phyloP scores from a whole-genome alignment of 2,113 vertebrate genomes.

The Erpornis zantholeuca region DNA sequence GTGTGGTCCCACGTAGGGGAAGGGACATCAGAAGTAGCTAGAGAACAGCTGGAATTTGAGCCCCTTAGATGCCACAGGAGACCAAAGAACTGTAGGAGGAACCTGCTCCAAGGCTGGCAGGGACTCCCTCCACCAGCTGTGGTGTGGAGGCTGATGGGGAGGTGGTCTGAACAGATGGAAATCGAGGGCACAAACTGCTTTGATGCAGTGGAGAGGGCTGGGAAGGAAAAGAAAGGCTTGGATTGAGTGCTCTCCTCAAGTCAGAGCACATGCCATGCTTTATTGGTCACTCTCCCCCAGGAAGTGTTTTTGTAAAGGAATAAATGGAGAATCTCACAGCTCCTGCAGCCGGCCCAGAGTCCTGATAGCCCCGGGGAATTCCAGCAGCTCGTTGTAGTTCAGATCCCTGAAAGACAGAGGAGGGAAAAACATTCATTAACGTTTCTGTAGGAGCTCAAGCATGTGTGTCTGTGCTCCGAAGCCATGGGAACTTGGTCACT shows the following conservation, averaged over 20 bases:
- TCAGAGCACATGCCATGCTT: accelerated
- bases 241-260: not conserved
- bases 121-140: not conserved
- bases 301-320: not conserved
- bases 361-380: conserved; percentile 90
- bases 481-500: conserved; percentile 32
- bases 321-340: conserved; percentile 81
- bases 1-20: not conserved
- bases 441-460: not conserved
- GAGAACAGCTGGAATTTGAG: not conserved
- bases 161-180: not conserved
- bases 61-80: not conserved
- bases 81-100: not conserved
- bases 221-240: not conserved
- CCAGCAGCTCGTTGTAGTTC: conserved; percentile 91
- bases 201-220: not conserved
- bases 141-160: not conserved
- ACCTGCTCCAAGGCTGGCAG: not conserved
- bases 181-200: not conserved
- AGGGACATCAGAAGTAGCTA: not conserved
- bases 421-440: conserved; percentile 21
- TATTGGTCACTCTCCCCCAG: not conserved
- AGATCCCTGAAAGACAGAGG: conserved; percentile 81
- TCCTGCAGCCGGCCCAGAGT: conserved; percentile 92
- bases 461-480: conserved; percentile 8